Base-by-base conservation (phyloP, 2,797 vertebrate species). In the Staurois parvus region DNA sequence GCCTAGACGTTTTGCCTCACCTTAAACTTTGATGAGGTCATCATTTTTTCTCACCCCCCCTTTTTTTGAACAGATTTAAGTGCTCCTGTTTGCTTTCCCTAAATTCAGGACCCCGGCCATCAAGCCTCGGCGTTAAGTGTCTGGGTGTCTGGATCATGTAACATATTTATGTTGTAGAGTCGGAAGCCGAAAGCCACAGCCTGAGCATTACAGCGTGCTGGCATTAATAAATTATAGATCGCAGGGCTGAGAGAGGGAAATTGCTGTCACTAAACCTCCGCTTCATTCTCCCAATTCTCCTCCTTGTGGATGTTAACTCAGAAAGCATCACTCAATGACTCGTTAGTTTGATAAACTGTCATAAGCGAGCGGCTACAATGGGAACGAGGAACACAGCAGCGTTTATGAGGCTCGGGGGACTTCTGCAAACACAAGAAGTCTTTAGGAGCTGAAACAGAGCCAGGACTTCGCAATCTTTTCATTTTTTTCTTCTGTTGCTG, bases 321-420 rank as follows among this genome's bases (percentile, higher is more conserved):
- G 92, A 93, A 80, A 90, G 92, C 92, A 91, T 93, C 92, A 87
- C 91, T 93, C 92, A 92, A 66, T 88, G 91, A 92, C 94, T 95
- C 89, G 86, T 95, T 95, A 94, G 91, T 92, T 94, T 95, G 94
- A 95, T 92, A 90, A 95, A 95, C 92, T 92, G 93, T 90, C 90
- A 86, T 88, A 92, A 93, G 91, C 82, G 89, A 78, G 86, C 91
- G 62, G 90, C 83, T 42, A 90, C 91, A 89, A 87, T 67, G 89
- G 92, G 90, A 67, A 85, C 90, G 90, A 90, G 90, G 79, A 89
- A 89, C 92, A 85, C 89, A 62, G 87, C 89, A 92, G 88, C 93
- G 89, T 91, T 94, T 92, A 93, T 87, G 90, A 87, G 80, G 83
- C 93, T 92, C 92, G 0, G 0, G 92, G 90, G 92, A 85, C 87